These are phyloP conservation scores for Hylia prasina DNA, from an alignment of 2,113 vertebrate genomes.

Conservation along the genomic window DNA sequence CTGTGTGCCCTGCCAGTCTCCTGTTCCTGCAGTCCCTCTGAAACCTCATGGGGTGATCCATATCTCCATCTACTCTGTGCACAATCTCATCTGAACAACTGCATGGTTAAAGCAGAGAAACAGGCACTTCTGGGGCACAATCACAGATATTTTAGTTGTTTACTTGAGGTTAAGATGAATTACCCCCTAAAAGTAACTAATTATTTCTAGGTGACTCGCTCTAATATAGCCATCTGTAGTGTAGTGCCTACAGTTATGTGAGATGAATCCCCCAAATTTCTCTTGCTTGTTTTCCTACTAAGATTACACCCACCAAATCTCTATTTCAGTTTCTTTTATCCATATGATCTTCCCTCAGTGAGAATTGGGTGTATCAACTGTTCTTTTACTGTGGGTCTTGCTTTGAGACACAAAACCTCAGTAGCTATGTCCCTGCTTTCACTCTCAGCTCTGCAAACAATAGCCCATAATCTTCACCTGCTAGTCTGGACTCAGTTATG, in stretches of 20 bases:
- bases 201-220: background rate
- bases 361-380: background rate
- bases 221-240: background rate
- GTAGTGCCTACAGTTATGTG: background rate
- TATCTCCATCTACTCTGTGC: rapidly evolving
- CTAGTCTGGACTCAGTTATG: background rate
- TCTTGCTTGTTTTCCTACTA: background rate
- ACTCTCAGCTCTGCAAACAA: background rate
- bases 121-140: background rate
- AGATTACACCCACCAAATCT: background rate
- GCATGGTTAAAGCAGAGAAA: background rate
- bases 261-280: background rate
- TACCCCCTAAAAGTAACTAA: background rate
- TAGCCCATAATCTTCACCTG: background rate
- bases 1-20: too few relatives aligned
- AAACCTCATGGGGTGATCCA: background rate
- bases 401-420: background rate
- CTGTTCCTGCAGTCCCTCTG: background rate
- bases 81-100: background rate
- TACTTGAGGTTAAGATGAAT: background rate
- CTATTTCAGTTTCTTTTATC: background rate
- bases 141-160: background rate
- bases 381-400: background rate
- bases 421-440: background rate
- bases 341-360: background rate